Base-by-base conservation (phyloP, 2,113 vertebrate genomes). In the Casuarius casuarius region DNA sequence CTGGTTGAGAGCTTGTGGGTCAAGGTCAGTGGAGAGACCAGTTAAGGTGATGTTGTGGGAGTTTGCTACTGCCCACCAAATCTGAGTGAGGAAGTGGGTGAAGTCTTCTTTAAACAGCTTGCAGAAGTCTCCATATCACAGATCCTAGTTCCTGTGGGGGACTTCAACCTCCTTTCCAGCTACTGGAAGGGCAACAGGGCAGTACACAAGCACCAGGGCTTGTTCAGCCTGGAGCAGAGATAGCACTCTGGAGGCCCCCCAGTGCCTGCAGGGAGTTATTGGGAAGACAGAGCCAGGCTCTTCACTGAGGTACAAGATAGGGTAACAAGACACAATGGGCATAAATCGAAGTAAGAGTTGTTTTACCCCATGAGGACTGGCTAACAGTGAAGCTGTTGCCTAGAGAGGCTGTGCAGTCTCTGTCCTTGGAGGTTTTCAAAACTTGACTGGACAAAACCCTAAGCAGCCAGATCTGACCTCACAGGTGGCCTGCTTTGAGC, bases 401-500 rank as follows among this genome's bases (percentile, higher is more conserved):
- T 14, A 29, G 22, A 61, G 18, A 80, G 7, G 7, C 3, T 66
- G 8, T n/a, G 12, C 9, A 26, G 8, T 58, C 44, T 65, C 44
- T 52, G 20, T 49, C 15, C 31, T 72, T 51, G 61, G 17, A 20
- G 5, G 0, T 38, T 95, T 89, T 71, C n/a, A 85, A 63, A 83
- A 26, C 12, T 8, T 51, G 18, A 16, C 46, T 59, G 23, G 23
- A 31, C 26, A 78, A 77, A 94, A 10, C 21, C 67, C 5, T 40
- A 15, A 51, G 18, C 20, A 89, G 18, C 18, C 26, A 33, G 9
- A 2, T 28, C 56, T 46, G 46, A 82, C 31, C 16, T 70, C 2
- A 0, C 0, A 46, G 31, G 33, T 15, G 19, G 3, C 11, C 1
- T 0, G 10, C 8, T 67, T 38, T 49, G n/a, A 56, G 38, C 15